Percentiles rank a stretch among this genome's conserved stretches.
Evolutionary conservation across 2,113 vertebrate genomes (phyloP).

Genomic region (Heliornis fulica): DNA sequence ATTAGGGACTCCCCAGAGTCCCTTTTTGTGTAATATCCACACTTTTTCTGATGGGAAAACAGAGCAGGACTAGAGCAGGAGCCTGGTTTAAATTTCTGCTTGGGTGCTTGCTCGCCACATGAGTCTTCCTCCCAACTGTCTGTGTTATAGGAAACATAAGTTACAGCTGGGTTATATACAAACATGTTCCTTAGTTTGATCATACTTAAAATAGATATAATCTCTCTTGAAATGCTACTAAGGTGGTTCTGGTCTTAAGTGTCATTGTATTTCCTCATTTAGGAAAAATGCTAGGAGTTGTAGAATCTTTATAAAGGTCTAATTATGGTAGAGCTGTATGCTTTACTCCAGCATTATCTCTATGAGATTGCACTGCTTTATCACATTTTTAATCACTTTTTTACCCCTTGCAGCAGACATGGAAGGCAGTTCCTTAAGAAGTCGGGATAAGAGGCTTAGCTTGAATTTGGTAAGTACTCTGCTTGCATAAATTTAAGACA

Average conservation of each 20-base stretch:
- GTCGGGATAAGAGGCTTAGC: conserved; percentile 88
- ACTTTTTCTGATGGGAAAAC: not conserved
- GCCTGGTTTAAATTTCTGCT: not conserved
- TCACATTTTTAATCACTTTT: not conserved
- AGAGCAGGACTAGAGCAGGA: not conserved
- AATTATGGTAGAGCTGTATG: not conserved
- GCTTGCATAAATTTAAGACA: not conserved
- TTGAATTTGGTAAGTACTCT: conserved; percentile 88
- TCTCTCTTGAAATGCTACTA: not conserved
- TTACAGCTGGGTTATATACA: not conserved
- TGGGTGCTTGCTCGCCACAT: not conserved
- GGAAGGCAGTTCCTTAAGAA: conserved; percentile 76
- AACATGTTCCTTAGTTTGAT: not conserved
- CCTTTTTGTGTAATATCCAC: not conserved
- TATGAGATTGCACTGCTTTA: not conserved
- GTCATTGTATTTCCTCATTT: not conserved
- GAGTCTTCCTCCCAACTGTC: not conserved
- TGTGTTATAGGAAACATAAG: not conserved
- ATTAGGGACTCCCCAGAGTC: not conserved
- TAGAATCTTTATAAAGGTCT: not conserved
- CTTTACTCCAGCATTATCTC: not conserved
- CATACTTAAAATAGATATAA: not conserved
- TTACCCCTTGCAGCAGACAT: conserved; percentile 75
- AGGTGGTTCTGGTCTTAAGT: not conserved
- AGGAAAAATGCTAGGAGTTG: not conserved